Base-by-base conservation (phyloP, 2,113 vertebrate species). In the Turnix velox region DNA sequence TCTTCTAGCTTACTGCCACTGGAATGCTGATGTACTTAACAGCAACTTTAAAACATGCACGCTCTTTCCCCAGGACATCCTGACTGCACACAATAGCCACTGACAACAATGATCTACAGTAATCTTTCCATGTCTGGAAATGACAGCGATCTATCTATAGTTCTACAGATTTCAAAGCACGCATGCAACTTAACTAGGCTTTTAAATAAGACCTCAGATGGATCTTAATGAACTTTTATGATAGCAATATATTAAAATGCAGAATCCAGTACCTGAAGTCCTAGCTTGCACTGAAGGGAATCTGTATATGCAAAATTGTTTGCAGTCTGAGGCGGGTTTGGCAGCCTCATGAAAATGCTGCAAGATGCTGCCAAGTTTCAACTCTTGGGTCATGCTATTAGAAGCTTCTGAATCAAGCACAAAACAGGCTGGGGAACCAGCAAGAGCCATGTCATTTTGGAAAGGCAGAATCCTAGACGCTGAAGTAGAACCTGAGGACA, bases 1-100 rank as follows among this genome's bases (percentile, higher is more conserved):
- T 90, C 93, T 91, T 96, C 71, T 84, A 83, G 90, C 90, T 89
- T 93, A 92, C 87, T 92, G 88, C 83, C 31, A 12, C 74, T 96
- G 95, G 97, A 97, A 96, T 95, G 95, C 88, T 96, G 92, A 95
- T 92, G 91, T 92, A 87, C 95, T 95, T 90, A 88, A 94, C 94
- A 96, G 95, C 96, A 96, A 92, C 93, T 95, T 93, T 48, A 96
- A 92, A 93, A 81, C 93, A 93, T 80, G 78, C 95, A 95, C 79
- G 65, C 94, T 97, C 95, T 97, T 98, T 98, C 97, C 98, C 98
- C 99, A 99, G 99, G 99, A 99, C 99, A 99, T 99, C 99, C 99
- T 99, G 99, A 97, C 98, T 98, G 97, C 96, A 97, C 97, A 98
- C 97, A 99, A 99, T 99, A 98, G 98, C 96, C 96, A 95, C 97